Evolutionary conservation across 2,888 invertebrate species (phyloP).

Genomic region (Onchidella celtica): DNA sequence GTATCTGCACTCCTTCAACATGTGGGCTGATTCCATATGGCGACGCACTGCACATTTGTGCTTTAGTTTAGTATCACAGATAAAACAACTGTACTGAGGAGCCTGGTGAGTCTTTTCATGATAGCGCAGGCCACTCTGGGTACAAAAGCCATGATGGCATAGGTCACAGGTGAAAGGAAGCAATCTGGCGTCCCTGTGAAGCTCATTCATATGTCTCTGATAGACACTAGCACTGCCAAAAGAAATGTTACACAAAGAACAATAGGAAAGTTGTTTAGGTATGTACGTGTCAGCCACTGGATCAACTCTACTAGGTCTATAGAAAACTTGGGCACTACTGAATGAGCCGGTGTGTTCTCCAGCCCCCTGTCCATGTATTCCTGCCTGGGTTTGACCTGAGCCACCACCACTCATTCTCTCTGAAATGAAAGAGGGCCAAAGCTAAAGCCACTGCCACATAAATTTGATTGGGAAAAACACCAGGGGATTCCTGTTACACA

Average conservation of each 20-base stretch:
- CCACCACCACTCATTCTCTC: constrained; percentile 9
- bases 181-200: constrained; percentile 33
- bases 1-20: constrained; percentile 44
- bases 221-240: constrained; percentile 18
- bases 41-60: constrained; percentile 40
- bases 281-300: no score
- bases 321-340: no score
- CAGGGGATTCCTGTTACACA: no score
- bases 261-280: no score
- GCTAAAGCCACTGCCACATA: constrained; percentile 12
- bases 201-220: constrained; percentile 46
- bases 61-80: constrained; percentile 40
- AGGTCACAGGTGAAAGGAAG: constrained; percentile 46
- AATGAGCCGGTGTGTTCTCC: no score
- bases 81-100: constrained; percentile 23
- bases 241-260: constrained; percentile 22
- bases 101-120: constrained; percentile 35
- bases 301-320: no score
- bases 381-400: constrained; percentile 13
- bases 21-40: constrained; percentile 42
- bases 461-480: no score
- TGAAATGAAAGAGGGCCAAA: constrained; percentile 42
- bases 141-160: constrained; percentile 44
- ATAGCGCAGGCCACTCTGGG: constrained; percentile 32
- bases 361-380: no score